Evolutionary conservation across 2,113 vertebrate genomes (phyloP), one percentile per base, ranked within the genome.

Genomic region (Gobiocypris rarus): DNA sequence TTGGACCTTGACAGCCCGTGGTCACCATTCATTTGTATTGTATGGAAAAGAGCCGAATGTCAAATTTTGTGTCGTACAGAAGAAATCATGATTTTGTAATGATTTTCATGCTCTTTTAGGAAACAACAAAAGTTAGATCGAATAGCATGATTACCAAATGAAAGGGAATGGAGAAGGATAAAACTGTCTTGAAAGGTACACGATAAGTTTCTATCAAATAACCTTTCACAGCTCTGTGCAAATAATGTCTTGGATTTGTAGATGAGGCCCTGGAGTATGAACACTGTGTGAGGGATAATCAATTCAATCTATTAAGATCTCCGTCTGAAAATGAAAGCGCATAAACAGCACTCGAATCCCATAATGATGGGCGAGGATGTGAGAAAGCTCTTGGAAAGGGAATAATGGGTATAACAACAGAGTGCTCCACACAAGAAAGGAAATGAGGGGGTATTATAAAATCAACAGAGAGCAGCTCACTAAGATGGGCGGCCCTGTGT

Each of bases 381-480:
- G 87, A 88, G 84, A 88, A 89, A 89, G 83, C 86, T 87, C 86
- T 87, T 75, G 83, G 83, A 87, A 86, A 87, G 74, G 77, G 83
- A 86, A 85, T 90, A 88, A 88, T 90, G 87, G 84, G 79, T 75
- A 84, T 80, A 85, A 86, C 84, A 84, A 87, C 87, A 84, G 83
- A 88, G 85, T 87, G 85, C 87, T 89, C 75, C 83, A 87, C 73
- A 48, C 58, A 83, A 85, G 86, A 86, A 83, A 85, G 84, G 76
- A 87, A 86, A 88, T 84, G 82, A 88, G 84, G 84, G 77, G 86
- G 80, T 88, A 85, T 87, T 88, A 87, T 88, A 86, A 87, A 81
- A 88, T 87, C 86, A 85, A 85, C 84, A 83, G 69, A 85, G 75
- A 75, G 71, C 56, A 89, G 79, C 65, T 65, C 81, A 45, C 74